Base-by-base conservation (phyloP, 2,888 invertebrate genomes). In the Caradrina clavipalpis region DNA sequence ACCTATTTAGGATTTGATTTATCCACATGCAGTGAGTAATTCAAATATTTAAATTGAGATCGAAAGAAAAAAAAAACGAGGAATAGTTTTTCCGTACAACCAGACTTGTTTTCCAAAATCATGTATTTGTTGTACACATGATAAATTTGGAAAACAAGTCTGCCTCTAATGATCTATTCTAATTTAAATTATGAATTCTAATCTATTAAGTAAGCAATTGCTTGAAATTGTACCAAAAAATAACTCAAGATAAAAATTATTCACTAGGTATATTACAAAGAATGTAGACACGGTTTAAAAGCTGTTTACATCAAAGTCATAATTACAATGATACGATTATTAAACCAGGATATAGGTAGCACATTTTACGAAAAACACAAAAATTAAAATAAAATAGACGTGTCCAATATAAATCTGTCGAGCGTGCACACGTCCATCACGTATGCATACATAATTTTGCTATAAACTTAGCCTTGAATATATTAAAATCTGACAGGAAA, bases 311-410 rank as follows among this genome's bases (percentile, higher is more conserved):
- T 21, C 45, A 42, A 65, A 49, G 8, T 13, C 7, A 4, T 19
- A 45, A 55, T 49, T 8, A 42, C 17, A 35, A 49, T 22, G 53
- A 7, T 8, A 58, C 35, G 19, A 19, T 10, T 17, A 15, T 8
- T 39, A 4, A 22, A 47, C 47, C 21, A 19, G 8, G 13, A 22
- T 39, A 72, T 56, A n/a, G n/a, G n/a, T n/a, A 64, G 54, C 35
- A 19, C 39, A 35, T 55, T 54, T 55, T 67, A 55, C 35, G n/a
- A 58, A 57, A 65, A 45, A 59, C 11, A 45, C 35, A 22, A n/a
- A 31, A 55, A 55, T 17, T 15, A 49, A n/a, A 76, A 53, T 61
- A n/a, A 49, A 57, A 10, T 49, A 11, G 31, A 50, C 53, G 53
- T 54, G 42, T 47, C 22, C 13, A 50, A 57, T 45, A 35, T 54